Evolutionary conservation across 92 coral and sea anemone genomes (phyloP).

Genomic region (Porites cylindrica): DNA sequence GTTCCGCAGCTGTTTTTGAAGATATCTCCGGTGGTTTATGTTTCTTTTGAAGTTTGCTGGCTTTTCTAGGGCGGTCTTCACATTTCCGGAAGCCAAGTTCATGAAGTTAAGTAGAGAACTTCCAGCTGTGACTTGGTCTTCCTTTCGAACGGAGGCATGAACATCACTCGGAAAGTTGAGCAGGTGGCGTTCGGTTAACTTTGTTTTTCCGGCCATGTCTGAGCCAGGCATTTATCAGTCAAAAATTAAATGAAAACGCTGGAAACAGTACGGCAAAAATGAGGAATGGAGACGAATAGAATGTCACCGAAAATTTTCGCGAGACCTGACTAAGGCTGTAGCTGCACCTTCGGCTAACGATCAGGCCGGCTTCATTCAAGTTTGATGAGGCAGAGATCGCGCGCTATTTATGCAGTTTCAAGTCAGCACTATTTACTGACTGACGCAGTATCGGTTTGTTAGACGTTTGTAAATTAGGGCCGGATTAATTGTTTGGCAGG

Average conservation of each 20-base stretch:
- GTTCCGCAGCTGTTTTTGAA: slow-evolving; percentile 93
- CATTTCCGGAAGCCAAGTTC: slow-evolving; percentile 97
- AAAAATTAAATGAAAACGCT: background rate
- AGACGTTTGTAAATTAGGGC: slow-evolving; percentile 82
- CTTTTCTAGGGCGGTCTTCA: slow-evolving; percentile 95
- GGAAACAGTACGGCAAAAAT: background rate
- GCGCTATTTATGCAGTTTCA: slow-evolving; percentile 82
- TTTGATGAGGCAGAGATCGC: slow-evolving; percentile 12
- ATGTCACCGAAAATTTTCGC: background rate
- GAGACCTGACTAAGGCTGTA: background rate
- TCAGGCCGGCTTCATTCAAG: slow-evolving; percentile 5
- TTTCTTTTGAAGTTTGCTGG: slow-evolving; percentile 98
- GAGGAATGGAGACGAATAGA: background rate
- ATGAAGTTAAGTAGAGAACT: slow-evolving; percentile 92
- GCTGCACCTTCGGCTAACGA: background rate
- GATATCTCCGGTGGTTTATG: slow-evolving; percentile 96
- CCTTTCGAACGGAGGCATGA: slow-evolving; percentile 65
- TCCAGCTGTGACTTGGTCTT: slow-evolving; percentile 84
- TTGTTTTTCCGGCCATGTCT: slow-evolving; percentile 64
- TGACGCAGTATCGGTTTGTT: slow-evolving; percentile 84
- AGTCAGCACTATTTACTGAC: slow-evolving; percentile 78
- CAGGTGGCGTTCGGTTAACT: slow-evolving; percentile 54
- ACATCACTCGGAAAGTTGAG: slow-evolving; percentile 51
- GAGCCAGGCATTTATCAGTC: slow-evolving; percentile 6
- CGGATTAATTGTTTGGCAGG: slow-evolving; percentile 87